A percentile compares a stretch with the other conserved stretches of the same genome.
These are phyloP conservation scores for Zaprionus kolodkinae DNA, from an alignment of 1,140 invertebrate species.

Conservation along the genomic window DNA sequence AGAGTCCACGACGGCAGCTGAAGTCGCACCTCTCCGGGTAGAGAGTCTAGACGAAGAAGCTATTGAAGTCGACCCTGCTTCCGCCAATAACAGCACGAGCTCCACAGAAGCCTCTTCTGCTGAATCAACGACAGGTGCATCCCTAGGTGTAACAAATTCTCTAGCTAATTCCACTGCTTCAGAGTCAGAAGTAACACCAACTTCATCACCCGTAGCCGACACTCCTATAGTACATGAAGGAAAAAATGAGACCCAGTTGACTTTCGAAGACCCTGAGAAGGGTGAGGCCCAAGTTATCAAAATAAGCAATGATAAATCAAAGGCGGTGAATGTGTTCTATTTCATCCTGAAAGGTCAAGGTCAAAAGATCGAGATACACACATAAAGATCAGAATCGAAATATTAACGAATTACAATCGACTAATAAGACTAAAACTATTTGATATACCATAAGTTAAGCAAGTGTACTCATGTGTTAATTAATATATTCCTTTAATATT, in stretches of 20 bases:
- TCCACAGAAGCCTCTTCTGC: not conserved
- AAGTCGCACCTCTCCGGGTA: not conserved
- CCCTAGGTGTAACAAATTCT: not conserved
- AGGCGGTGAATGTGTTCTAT: conserved; percentile 9
- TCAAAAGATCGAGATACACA: conserved; percentile 7
- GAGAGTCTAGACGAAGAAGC: not conserved
- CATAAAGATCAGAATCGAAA: not conserved
- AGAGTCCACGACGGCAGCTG: not conserved
- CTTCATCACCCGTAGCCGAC: not conserved
- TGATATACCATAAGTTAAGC: not conserved
- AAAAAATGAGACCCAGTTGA: not conserved
- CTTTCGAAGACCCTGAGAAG: not conserved
- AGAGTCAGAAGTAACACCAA: not conserved
- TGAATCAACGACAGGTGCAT: not conserved
- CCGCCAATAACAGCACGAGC: not conserved
- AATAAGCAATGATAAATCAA: conserved; percentile 7
- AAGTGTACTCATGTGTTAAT: not conserved
- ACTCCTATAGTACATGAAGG: not conserved
- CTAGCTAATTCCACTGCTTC: not conserved
- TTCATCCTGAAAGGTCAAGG: not conserved
- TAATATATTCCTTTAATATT: not conserved
- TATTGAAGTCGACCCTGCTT: not conserved
- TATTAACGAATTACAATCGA: not conserved
- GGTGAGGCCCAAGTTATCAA: not conserved
- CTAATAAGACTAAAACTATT: not conserved